Percentiles rank a stretch among this genome's conserved stretches.
These are phyloP conservation scores for Parnassius mnemosyne DNA, from an alignment of 2,888 invertebrate species.

Conservation along the genomic window DNA sequence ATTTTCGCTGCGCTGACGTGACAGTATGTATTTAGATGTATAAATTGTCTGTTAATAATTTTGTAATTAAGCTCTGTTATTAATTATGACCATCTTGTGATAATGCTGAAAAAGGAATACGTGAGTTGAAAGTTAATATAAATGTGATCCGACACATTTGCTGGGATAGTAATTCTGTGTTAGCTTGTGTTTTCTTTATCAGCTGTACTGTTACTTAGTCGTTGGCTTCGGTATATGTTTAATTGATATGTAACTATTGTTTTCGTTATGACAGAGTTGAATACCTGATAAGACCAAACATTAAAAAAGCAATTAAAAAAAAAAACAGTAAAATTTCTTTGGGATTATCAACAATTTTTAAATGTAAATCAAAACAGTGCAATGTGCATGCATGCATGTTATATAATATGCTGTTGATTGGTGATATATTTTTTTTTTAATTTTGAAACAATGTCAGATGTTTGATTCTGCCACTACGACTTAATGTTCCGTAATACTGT, in stretches of 20 bases:
- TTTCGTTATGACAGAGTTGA: background rate
- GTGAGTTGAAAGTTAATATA: conserved; percentile 67
- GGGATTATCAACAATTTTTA: too few relatives aligned
- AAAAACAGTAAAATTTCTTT: too few relatives aligned
- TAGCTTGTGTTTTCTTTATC: conserved; percentile 64
- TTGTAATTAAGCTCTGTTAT: conserved; percentile 56
- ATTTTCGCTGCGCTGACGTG: conserved; percentile 9
- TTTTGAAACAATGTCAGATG: background rate
- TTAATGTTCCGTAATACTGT: conserved; percentile 29
- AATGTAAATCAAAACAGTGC: too few relatives aligned
- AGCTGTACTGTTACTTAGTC: conserved; percentile 51
- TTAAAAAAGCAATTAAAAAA: too few relatives aligned
- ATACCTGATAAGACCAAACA: background rate
- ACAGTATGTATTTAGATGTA: conserved; percentile 23
- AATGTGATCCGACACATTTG: conserved; percentile 69
- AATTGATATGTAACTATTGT: conserved; percentile 19
- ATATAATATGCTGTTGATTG: too few relatives aligned
- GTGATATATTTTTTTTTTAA: too few relatives aligned
- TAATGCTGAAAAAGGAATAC: conserved; percentile 77
- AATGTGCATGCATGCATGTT: too few relatives aligned
- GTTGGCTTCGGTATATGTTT: conserved; percentile 54
- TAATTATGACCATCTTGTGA: conserved; percentile 65
- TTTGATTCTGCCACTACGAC: conserved; percentile 2
- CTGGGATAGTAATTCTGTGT: conserved; percentile 59
- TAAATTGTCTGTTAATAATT: conserved; percentile 18